Percentiles rank a stretch among this genome's conserved stretches.
Conservation (phyloP, 2,113 vertebrate species). For the Rhinolophus sinicus region DNA sequence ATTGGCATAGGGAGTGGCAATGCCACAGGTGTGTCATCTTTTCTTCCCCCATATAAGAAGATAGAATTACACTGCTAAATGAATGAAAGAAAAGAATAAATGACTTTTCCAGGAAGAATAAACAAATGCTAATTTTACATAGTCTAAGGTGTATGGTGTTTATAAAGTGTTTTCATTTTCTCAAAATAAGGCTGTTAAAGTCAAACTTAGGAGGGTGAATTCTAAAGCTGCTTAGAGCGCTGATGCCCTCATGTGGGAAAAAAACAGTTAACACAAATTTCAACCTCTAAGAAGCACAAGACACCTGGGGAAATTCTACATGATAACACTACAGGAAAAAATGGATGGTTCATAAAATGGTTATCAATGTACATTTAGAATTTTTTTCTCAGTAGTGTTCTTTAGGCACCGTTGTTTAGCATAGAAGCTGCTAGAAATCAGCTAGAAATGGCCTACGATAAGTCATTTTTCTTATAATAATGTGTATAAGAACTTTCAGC, state of each 20-base stretch:
- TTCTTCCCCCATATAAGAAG: not conserved
- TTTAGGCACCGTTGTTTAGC: not conserved
- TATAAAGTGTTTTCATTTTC: constrained; percentile 7
- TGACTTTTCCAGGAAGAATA: constrained; percentile 43
- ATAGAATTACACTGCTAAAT: not conserved
- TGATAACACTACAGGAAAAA: not conserved
- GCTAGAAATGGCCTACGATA: not conserved
- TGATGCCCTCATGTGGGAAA: constrained; percentile 87
- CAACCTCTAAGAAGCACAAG: not conserved
- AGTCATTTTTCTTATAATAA: constrained; percentile 7
- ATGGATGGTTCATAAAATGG: not conserved
- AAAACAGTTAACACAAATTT: constrained; percentile 69
- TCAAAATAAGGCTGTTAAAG: constrained; percentile 59
- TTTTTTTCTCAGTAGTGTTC: not conserved
- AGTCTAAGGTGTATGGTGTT: constrained; percentile 42
- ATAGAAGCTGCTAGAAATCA: not conserved
- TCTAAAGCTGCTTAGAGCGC: constrained; percentile 68
- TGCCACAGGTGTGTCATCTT: not conserved
- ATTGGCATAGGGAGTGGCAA: not conserved
- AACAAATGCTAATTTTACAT: constrained; percentile 45
- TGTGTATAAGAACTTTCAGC: not conserved
- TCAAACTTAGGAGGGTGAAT: constrained; percentile 38
- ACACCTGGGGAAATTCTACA: not conserved
- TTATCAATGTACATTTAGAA: not conserved
- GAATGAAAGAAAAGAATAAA: constrained; percentile 46